Percentiles rank a stretch among this genome's conserved stretches.
These are phyloP conservation scores for Chlorocebus sabaeus DNA, from an alignment of 2,113 vertebrate species.

Conservation along the genomic window DNA sequence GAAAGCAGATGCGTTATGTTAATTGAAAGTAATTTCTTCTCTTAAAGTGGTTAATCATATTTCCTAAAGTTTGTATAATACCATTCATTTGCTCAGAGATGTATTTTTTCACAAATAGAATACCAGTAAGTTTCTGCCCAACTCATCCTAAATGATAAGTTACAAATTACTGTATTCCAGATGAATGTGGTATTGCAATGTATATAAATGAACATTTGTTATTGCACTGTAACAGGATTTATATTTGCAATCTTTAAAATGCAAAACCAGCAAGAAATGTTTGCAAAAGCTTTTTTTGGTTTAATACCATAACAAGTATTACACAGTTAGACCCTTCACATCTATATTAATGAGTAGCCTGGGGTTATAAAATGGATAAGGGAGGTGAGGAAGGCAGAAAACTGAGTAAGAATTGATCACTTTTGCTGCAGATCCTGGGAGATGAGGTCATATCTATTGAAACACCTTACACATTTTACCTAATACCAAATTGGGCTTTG, in stretches of 20 bases:
- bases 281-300: slow-evolving; percentile 41
- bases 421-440: neutral
- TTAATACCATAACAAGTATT: slow-evolving; percentile 45
- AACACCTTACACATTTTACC: neutral
- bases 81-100: slow-evolving; percentile 10
- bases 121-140: neutral
- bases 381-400: slow-evolving; percentile 12
- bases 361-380: slow-evolving; percentile 21
- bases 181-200: neutral
- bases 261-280: slow-evolving; percentile 47
- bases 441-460: neutral
- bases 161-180: neutral
- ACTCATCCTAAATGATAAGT: neutral
- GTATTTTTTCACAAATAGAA: neutral
- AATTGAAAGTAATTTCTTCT: slow-evolving; percentile 37
- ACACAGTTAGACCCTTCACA: slow-evolving; percentile 45
- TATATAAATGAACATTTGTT: slow-evolving; percentile 5
- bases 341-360: slow-evolving; percentile 59
- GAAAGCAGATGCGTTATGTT: neutral
- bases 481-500: neutral
- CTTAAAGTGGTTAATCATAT: neutral
- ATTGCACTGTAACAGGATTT: slow-evolving; percentile 34
- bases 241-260: slow-evolving; percentile 60
- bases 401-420: slow-evolving; percentile 27
- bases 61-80: neutral